A percentile compares a stretch with the other conserved stretches of the same genome.
phyloP scores from a whole-genome alignment of 2,797 vertebrate genomes.

The Paedocypris micromegethes region DNA sequence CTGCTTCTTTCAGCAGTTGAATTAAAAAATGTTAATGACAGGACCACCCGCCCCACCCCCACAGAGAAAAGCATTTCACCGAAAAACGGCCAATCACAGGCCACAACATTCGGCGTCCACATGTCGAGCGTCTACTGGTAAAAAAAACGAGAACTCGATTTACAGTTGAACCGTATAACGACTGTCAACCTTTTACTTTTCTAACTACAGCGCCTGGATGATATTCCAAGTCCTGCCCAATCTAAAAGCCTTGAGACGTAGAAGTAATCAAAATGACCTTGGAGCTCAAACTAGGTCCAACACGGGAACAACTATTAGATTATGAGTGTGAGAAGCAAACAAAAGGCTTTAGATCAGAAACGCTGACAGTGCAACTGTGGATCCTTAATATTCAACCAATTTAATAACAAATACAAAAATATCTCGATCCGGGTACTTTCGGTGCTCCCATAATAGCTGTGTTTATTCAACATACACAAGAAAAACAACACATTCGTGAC shows the following conservation, averaged over 20 bases:
- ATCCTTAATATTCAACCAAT: not conserved
- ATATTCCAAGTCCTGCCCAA: slow-evolving; percentile 35
- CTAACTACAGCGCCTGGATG: slow-evolving; percentile 12
- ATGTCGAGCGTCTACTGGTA: slow-evolving; percentile 49
- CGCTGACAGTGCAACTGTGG: not conserved
- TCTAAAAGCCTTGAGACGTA: slow-evolving; percentile 21
- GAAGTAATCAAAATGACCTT: slow-evolving; percentile 54
- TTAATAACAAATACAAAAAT: not conserved
- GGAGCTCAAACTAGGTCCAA: slow-evolving; percentile 26
- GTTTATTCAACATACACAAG: slow-evolving; percentile 6
- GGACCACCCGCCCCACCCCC: slow-evolving; percentile 30
- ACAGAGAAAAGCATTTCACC: slow-evolving; percentile 12
- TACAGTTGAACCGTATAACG: slow-evolving; percentile 37
- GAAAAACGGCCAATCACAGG: slow-evolving; percentile 28
- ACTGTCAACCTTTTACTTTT: slow-evolving; percentile 12
- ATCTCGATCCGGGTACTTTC: slow-evolving; percentile 25
- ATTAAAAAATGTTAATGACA: not conserved
- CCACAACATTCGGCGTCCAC: slow-evolving; percentile 38
- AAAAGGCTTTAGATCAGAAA: not conserved
- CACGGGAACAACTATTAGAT: slow-evolving; percentile 2
- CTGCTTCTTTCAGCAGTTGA: too few relatives aligned
- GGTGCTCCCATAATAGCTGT: not conserved
- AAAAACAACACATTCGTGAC: slow-evolving; percentile 7
- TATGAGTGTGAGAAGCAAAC: not conserved
- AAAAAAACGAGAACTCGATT: slow-evolving; percentile 11